phyloP scores from a whole-genome alignment of 2,797 vertebrate species.

The Amblyraja radiata region DNA sequence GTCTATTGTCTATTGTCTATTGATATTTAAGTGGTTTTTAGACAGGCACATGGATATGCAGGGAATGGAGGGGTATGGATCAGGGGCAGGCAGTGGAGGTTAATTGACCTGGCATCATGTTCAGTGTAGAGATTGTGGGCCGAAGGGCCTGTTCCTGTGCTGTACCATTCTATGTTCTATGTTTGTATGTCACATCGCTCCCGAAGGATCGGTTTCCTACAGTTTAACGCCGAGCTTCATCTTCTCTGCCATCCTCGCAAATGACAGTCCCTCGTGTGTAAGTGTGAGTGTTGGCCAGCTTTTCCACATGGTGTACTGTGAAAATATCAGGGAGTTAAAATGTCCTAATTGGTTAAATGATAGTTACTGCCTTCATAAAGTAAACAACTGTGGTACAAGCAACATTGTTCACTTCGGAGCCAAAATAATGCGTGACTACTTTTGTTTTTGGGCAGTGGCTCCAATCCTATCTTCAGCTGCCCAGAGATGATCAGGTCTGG shows the following conservation, averaged over 20 bases:
- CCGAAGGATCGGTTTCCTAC: background rate
- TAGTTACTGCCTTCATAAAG: background rate
- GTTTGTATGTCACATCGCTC: background rate
- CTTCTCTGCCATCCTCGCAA: background rate
- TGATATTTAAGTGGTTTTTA: no score
- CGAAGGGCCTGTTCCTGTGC: no score
- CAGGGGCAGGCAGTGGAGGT: no score
- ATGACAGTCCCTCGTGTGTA: background rate
- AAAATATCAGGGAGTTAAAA: conserved; percentile 12
- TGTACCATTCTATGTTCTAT: no score
- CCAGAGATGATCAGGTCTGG: background rate
- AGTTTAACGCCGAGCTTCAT: background rate
- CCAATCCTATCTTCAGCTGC: background rate
- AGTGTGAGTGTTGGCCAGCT: background rate
- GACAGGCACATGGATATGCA: no score
- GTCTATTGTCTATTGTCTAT: no score
- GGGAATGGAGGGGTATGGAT: no score
- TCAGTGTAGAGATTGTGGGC: no score
- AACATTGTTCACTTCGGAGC: background rate
- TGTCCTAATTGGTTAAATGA: background rate
- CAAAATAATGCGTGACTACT: background rate
- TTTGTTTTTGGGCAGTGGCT: background rate
- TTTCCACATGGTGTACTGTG: background rate
- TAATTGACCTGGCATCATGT: no score
- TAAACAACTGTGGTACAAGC: background rate